Evolutionary conservation across 2,888 invertebrate species (phyloP).

Genomic region (Folsomia manolachei): DNA sequence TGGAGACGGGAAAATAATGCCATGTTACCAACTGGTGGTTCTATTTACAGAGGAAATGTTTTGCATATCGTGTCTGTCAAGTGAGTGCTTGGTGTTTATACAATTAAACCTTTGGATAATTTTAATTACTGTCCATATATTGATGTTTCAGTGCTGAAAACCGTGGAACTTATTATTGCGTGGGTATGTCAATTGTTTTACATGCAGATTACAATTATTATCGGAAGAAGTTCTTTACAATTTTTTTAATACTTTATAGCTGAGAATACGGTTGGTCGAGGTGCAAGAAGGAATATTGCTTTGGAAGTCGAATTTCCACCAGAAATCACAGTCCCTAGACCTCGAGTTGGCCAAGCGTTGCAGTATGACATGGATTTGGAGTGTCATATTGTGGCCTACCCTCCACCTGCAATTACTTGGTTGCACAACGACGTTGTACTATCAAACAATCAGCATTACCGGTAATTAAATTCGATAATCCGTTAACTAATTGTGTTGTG

Average conservation of each 20-base stretch:
- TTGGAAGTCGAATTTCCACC: constrained; percentile 88
- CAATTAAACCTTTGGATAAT: not conserved
- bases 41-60: constrained; percentile 62
- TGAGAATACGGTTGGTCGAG: constrained; percentile 82
- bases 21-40: constrained; percentile 84
- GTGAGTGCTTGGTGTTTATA: constrained; percentile 26
- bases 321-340: constrained; percentile 77
- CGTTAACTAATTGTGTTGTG: not conserved
- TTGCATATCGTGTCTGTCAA: constrained; percentile 45
- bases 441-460: constrained; percentile 85
- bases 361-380: constrained; percentile 93
- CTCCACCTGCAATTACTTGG: constrained; percentile 90
- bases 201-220: constrained; percentile 53
- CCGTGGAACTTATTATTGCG: constrained; percentile 89
- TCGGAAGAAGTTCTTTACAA: not conserved
- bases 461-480: constrained; percentile 53
- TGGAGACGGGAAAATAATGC: constrained; percentile 93
- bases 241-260: constrained; percentile 75
- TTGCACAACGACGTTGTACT: constrained; percentile 75
- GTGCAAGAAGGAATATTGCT: constrained; percentile 73
- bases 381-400: constrained; percentile 91
- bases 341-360: constrained; percentile 79
- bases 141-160: constrained; percentile 74
- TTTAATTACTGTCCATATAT: not conserved
- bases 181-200: constrained; percentile 53